Evolutionary conservation across 2,113 vertebrate species (phyloP).

Genomic region (Gavialis gangeticus): DNA sequence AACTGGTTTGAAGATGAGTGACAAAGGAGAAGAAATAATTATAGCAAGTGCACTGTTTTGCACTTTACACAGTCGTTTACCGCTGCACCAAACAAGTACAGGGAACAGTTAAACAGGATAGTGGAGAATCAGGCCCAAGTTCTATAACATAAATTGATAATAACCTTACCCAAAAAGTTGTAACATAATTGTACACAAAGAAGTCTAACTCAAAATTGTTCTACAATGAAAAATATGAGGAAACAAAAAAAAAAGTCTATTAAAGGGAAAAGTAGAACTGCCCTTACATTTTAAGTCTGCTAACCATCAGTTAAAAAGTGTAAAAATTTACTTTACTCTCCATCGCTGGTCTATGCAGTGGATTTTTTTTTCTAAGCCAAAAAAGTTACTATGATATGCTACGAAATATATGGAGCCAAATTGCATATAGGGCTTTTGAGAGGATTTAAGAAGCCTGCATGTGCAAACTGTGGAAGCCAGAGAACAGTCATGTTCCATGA

Average conservation of each 20-base stretch:
- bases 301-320: neutral
- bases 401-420: no score
- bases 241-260: neutral
- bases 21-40: no score
- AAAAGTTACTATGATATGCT: neutral
- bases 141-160: neutral
- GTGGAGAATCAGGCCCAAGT: neutral
- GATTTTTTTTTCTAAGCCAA: neutral
- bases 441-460: no score
- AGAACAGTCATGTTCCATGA: neutral
- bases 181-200: neutral
- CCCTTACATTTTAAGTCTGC: neutral
- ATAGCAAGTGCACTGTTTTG: no score
- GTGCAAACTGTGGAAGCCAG: no score
- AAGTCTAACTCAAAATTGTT: neutral
- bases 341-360: neutral
- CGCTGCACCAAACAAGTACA: no score
- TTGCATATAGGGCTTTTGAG: no score
- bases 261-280: neutral
- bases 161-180: neutral
- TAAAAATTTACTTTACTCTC: neutral
- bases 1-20: no score
- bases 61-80: no score
- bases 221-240: neutral
- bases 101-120: no score